A percentile compares a stretch with the other conserved stretches of the same genome.
Evolutionary conservation across 2,888 invertebrate species (phyloP).

Genomic region (Orthosia cruda): DNA sequence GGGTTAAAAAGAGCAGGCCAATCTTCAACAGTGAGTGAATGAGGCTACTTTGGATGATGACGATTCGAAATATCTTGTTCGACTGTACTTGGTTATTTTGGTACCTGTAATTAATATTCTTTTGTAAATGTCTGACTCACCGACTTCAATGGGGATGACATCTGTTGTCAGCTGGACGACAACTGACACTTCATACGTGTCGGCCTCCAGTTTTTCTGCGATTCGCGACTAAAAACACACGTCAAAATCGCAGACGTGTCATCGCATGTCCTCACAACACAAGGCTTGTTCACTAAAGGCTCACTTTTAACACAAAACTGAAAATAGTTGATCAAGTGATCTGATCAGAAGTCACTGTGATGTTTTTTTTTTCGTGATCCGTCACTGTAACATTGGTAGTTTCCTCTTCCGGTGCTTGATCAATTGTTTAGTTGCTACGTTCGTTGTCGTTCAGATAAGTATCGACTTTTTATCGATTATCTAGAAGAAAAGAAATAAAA

Average conservation of each 20-base stretch:
- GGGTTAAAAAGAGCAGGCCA: neutral
- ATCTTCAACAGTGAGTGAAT: neutral
- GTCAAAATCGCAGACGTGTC: conserved; percentile 72
- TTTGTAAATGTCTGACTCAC: conserved; percentile 78
- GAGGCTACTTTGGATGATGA: neutral
- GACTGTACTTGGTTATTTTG: neutral
- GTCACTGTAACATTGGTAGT: conserved; percentile 66
- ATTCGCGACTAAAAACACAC: conserved; percentile 71
- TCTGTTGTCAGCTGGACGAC: conserved; percentile 91
- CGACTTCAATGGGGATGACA: conserved; percentile 88
- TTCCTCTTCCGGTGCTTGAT: conserved; percentile 70
- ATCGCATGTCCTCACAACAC: conserved; percentile 69
- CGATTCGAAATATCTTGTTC: neutral
- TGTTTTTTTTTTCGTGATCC: conserved; percentile 63
- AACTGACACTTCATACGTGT: conserved; percentile 91
- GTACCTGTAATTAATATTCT: conserved; percentile 1
- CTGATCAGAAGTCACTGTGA: conserved; percentile 56
- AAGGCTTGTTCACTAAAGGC: conserved; percentile 49
- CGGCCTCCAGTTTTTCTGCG: conserved; percentile 89
- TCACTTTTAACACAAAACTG: conserved; percentile 65
- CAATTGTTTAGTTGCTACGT: conserved; percentile 60
- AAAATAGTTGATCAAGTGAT: conserved; percentile 56
- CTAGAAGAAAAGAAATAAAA: conserved; percentile 57
- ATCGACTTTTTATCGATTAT: conserved; percentile 64
- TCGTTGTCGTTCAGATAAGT: conserved; percentile 65